Percentiles rank a stretch among this genome's conserved stretches.
phyloP scores from a whole-genome alignment of 2,888 invertebrate species.

The Chalcosyrphus nemorum region DNA sequence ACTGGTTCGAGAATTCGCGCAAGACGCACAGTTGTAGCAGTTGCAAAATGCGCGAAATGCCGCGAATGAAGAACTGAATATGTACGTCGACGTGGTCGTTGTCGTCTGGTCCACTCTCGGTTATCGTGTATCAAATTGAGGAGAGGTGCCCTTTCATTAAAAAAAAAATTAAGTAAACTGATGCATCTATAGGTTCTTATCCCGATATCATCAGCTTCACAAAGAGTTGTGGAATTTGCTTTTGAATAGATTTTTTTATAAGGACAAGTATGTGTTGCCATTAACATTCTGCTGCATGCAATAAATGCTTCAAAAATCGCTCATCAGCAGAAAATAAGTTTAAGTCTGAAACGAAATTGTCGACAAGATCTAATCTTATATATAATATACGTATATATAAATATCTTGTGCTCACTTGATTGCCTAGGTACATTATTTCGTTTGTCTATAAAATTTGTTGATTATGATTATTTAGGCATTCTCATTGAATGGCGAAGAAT shows the following conservation, averaged over 20 bases:
- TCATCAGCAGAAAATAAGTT: too few relatives aligned
- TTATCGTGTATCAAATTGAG: slow-evolving; percentile 55
- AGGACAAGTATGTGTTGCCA: neutral
- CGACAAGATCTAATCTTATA: too few relatives aligned
- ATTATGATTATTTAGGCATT: too few relatives aligned
- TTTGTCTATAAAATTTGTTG: too few relatives aligned
- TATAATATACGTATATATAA: too few relatives aligned
- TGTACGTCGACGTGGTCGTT: too few relatives aligned
- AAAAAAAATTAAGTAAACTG: slow-evolving; percentile 16
- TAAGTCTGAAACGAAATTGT: too few relatives aligned
- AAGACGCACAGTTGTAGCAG: slow-evolving; percentile 58
- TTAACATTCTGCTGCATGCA: too few relatives aligned
- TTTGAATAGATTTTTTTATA: neutral
- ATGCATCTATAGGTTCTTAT: slow-evolving; percentile 38
- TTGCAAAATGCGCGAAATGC: slow-evolving; percentile 63
- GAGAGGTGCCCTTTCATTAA: slow-evolving; percentile 52
- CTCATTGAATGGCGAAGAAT: too few relatives aligned
- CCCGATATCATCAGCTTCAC: slow-evolving; percentile 25
- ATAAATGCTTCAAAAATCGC: too few relatives aligned
- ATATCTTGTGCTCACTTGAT: too few relatives aligned
- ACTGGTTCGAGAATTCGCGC: slow-evolving; percentile 67
- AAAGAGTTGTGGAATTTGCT: neutral
- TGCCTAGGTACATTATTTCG: too few relatives aligned
- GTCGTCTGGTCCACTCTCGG: slow-evolving; percentile 51
- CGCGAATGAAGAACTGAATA: slow-evolving; percentile 46